Evolutionary conservation across 2,113 vertebrate species (phyloP).

Genomic region (Hiodon tergisus): DNA sequence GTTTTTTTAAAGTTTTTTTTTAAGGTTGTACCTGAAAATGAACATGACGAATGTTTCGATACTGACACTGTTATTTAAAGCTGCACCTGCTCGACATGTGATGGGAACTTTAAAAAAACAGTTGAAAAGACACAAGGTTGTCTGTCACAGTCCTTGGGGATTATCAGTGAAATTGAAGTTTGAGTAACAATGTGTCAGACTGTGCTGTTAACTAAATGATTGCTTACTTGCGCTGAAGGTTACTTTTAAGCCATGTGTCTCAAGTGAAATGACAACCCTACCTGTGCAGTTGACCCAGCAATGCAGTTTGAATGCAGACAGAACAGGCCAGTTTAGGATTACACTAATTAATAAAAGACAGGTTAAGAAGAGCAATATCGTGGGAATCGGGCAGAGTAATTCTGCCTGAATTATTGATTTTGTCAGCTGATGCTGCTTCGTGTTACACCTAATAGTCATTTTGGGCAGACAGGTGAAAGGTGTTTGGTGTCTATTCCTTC

Average conservation of each 20-base stretch:
- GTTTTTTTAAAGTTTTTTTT: not conserved
- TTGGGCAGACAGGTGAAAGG: not conserved
- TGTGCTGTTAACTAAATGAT: slow-evolving; percentile 5
- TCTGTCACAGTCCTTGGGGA: not conserved
- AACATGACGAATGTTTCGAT: too few relatives aligned
- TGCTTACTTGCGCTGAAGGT: not conserved
- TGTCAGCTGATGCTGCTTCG: not conserved
- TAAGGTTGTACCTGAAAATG: too few relatives aligned
- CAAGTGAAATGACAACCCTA: slow-evolving; percentile 2
- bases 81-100: too few relatives aligned
- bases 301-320: not conserved
- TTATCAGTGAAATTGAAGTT: not conserved
- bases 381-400: not conserved
- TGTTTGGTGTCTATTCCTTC: not conserved
- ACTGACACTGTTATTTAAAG: too few relatives aligned
- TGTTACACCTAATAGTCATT: not conserved
- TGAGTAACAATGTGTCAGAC: not conserved
- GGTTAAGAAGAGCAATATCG: slow-evolving; percentile 18
- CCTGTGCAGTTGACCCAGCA: not conserved
- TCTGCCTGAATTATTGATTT: slow-evolving; percentile 22
- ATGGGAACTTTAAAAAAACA: not conserved
- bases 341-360: slow-evolving; percentile 20
- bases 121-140: not conserved
- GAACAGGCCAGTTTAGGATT: slow-evolving; percentile 17
- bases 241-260: not conserved